Conservation (phyloP, 2,888 invertebrate species). For the Herminia tarsipennalis region DNA sequence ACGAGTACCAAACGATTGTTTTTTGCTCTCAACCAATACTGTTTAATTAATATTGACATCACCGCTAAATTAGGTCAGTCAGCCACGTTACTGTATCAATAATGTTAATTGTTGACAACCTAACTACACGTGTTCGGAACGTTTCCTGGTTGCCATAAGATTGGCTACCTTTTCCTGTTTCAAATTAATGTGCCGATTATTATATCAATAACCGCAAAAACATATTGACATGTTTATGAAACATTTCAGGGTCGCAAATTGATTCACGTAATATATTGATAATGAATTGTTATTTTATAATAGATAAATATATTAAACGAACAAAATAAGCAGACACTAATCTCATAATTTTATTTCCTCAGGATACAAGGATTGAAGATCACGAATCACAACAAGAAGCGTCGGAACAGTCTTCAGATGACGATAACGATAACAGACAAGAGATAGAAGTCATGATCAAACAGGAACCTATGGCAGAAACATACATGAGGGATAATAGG, state of each 20-base stretch:
- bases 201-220: neutral
- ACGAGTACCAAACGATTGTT: no score
- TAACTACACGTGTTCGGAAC: conserved; percentile 13
- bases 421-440: conserved; percentile 30
- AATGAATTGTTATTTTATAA: no score
- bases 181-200: conserved; percentile 18
- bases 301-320: neutral
- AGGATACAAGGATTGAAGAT: conserved; percentile 21
- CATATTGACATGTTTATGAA: neutral
- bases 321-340: neutral
- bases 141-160: conserved; percentile 33
- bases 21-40: neutral
- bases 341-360: neutral
- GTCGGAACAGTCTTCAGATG: conserved; percentile 36
- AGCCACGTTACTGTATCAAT: conserved; percentile 12
- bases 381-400: conserved; percentile 14
- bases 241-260: neutral
- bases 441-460: conserved; percentile 54
- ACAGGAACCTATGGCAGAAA: conserved; percentile 47
- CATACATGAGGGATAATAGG: conserved; percentile 9
- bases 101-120: conserved; percentile 23
- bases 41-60: conserved; percentile 27
- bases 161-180: conserved; percentile 27
- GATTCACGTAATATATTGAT: neutral
- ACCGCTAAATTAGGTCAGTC: conserved; percentile 22